A percentile compares a stretch with the other conserved stretches of the same genome.
Evolutionary conservation across 1,140 invertebrate genomes (phyloP).

Genomic region (Thaumetopoea pityocampa): DNA sequence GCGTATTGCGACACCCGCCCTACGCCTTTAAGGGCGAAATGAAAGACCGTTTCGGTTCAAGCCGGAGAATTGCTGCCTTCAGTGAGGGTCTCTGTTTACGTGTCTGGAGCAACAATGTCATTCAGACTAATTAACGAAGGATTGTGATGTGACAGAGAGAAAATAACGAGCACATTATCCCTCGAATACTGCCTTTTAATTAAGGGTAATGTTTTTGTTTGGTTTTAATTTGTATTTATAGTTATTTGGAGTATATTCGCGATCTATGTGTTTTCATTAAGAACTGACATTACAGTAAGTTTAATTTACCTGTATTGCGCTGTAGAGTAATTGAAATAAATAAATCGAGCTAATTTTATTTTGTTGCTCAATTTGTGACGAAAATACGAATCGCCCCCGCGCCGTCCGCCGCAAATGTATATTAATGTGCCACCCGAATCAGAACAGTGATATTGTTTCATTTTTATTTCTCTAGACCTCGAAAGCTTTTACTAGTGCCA

Average conservation of each 20-base stretch:
- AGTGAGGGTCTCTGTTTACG: conserved; percentile 66
- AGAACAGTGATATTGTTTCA: conserved; percentile 66
- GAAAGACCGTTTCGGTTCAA: conserved; percentile 60
- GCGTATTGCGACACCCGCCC: conserved; percentile 54
- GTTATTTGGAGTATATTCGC: conserved; percentile 7
- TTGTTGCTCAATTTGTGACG: conserved; percentile 59
- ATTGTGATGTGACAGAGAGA: conserved; percentile 48
- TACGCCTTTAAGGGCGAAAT: conserved; percentile 49
- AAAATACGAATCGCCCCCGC: conserved; percentile 35
- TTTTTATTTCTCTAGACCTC: conserved; percentile 56
- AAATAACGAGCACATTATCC: conserved; percentile 53
- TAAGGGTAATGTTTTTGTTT: conserved; percentile 17
- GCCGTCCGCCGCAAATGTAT: conserved; percentile 56
- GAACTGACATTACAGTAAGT: conserved; percentile 2
- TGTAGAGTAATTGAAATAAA: conserved; percentile 49
- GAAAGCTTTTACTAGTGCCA: conserved; percentile 63
- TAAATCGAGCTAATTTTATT: conserved; percentile 59
- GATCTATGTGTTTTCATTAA: conserved; percentile 4
- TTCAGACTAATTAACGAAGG: conserved; percentile 68
- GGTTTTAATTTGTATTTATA: conserved; percentile 7
- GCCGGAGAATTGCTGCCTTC: conserved; percentile 60
- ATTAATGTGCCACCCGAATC: conserved; percentile 63
- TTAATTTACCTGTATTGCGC: conserved; percentile 17
- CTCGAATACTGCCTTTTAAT: conserved; percentile 19
- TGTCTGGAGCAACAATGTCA: conserved; percentile 63